Percentiles rank a stretch among this genome's conserved stretches.
Evolutionary conservation across 1,140 invertebrate species (phyloP).

Genomic region (Pseudomyrmex cubaensis): DNA sequence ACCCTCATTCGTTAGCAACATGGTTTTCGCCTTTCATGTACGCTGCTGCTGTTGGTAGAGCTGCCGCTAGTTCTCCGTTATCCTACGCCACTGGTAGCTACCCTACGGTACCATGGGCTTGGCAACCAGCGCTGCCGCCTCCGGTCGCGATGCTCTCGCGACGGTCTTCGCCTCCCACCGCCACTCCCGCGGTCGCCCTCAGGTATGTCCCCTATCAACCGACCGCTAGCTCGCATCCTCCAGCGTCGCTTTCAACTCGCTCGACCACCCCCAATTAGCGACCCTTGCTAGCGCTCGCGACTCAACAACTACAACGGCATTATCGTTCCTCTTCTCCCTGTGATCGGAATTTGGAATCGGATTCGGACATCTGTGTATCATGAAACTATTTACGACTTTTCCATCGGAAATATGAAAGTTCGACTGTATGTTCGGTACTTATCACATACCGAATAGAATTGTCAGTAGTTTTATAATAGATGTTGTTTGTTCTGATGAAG

Average conservation of each 20-base stretch:
- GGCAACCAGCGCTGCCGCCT: slow-evolving; percentile 76
- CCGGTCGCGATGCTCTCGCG: slow-evolving; percentile 79
- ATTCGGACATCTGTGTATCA: neutral
- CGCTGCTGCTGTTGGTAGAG: slow-evolving; percentile 62
- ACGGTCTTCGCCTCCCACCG: slow-evolving; percentile 79
- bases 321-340: slow-evolving; percentile 25
- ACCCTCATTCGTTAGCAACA: slow-evolving; percentile 60
- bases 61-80: slow-evolving; percentile 73
- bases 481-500: neutral
- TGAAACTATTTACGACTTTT: no score
- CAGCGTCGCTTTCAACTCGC: slow-evolving; percentile 72
- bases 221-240: slow-evolving; percentile 77
- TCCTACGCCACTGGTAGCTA: slow-evolving; percentile 70
- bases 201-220: slow-evolving; percentile 83
- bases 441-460: no score
- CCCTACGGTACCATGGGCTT: slow-evolving; percentile 80
- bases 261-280: slow-evolving; percentile 82
- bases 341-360: slow-evolving; percentile 17
- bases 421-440: no score
- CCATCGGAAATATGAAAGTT: no score
- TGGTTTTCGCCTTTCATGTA: slow-evolving; percentile 69
- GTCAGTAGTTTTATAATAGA: no score
- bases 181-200: slow-evolving; percentile 61
- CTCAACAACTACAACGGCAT: slow-evolving; percentile 29
- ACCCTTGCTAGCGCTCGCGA: slow-evolving; percentile 32